Conservation (phyloP, 2,888 invertebrate genomes). For the Phragmatobia fuliginosa region DNA sequence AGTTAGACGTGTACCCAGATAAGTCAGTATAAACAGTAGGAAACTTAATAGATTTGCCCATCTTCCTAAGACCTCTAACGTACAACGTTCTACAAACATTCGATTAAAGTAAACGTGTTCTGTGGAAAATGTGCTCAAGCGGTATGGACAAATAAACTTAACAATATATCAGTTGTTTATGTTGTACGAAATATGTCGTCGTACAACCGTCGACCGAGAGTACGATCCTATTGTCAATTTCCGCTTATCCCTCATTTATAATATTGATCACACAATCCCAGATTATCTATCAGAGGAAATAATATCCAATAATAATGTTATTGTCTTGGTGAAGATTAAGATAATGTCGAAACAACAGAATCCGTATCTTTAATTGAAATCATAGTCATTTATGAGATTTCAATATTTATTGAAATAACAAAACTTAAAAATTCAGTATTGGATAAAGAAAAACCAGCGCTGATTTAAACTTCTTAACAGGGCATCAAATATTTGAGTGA, state of each 20-base stretch:
- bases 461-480: neutral
- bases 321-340: neutral
- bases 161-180: neutral
- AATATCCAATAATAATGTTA: constrained; percentile 9
- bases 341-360: neutral
- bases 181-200: no score
- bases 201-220: neutral
- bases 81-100: neutral
- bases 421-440: neutral
- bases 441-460: neutral
- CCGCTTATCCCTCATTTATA: constrained; percentile 6
- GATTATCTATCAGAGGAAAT: constrained; percentile 3
- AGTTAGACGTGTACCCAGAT: neutral
- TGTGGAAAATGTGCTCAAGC: neutral
- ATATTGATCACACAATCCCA: constrained; percentile 6
- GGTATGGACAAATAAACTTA: neutral
- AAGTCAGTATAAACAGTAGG: no score
- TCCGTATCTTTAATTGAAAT: neutral
- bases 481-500: neutral
- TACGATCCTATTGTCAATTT: constrained; percentile 6
- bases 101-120: neutral
- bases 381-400: neutral
- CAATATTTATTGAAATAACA: neutral
- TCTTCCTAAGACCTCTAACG: neutral
- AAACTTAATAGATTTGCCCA: neutral